Conservation (phyloP, 1,140 invertebrate genomes). For the Pogonognathellus flavescens region DNA sequence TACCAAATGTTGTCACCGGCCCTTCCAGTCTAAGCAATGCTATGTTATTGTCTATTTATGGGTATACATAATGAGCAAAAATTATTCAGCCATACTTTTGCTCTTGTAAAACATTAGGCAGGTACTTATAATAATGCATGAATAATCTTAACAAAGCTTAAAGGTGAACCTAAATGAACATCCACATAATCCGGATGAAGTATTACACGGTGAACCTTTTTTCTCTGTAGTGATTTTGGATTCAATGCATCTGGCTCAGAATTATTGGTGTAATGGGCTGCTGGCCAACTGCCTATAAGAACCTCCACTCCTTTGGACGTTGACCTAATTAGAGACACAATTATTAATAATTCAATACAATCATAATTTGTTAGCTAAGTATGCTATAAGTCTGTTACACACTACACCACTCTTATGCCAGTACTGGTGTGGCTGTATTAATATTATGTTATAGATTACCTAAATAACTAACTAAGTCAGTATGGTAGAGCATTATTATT, state of each 20-base stretch:
- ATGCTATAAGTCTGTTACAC: too few relatives aligned
- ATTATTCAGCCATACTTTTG: too few relatives aligned
- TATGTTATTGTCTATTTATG: constrained; percentile 60
- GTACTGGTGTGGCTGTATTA: too few relatives aligned
- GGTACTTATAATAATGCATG: too few relatives aligned
- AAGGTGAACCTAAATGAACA: constrained; percentile 49
- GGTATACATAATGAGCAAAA: not conserved
- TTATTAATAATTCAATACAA: not conserved
- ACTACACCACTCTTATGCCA: too few relatives aligned
- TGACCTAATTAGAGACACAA: constrained; percentile 38
- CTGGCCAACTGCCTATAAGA: constrained; percentile 63
- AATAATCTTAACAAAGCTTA: not conserved
- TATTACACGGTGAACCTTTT: constrained; percentile 63
- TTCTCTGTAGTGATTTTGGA: constrained; percentile 25
- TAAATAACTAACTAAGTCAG: too few relatives aligned
- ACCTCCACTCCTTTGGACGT: constrained; percentile 54
- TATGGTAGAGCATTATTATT: too few relatives aligned
- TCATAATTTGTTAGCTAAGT: too few relatives aligned
- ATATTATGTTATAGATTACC: too few relatives aligned
- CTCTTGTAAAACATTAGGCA: too few relatives aligned
- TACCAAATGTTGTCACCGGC: constrained; percentile 62
- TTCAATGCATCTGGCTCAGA: constrained; percentile 52
- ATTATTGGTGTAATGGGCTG: constrained; percentile 51
- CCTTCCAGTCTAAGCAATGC: constrained; percentile 60
- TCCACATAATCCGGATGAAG: constrained; percentile 59